A percentile compares a stretch with the other conserved stretches of the same genome.
phyloP scores from a whole-genome alignment of 2,888 invertebrate genomes.

The Notodonta ziczac region DNA sequence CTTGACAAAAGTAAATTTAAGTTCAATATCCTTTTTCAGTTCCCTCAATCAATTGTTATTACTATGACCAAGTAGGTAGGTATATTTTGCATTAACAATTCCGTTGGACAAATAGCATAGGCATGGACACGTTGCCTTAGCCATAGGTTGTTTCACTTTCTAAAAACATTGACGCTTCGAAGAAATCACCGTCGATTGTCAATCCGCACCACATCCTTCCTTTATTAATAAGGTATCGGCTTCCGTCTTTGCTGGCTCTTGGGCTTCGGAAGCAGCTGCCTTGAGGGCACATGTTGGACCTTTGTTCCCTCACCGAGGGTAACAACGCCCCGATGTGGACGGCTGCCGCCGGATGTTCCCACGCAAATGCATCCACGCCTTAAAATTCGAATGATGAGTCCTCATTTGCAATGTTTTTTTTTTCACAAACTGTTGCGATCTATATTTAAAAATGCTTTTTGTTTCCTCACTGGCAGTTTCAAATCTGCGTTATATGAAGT shows the following conservation, averaged over 20 bases:
- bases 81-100: not conserved
- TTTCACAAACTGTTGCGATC: not conserved
- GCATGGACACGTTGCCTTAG: not conserved
- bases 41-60: not conserved
- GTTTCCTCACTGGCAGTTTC: not conserved
- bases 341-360: slow-evolving; percentile 72
- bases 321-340: slow-evolving; percentile 24
- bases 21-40: too few relatives aligned
- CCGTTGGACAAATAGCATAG: not conserved
- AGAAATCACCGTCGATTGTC: slow-evolving; percentile 13
- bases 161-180: not conserved
- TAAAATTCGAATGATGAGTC: slow-evolving; percentile 24
- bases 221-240: slow-evolving; percentile 42
- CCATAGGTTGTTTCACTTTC: not conserved
- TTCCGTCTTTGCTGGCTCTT: slow-evolving; percentile 42
- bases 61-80: not conserved
- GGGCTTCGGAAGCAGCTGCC: slow-evolving; percentile 74
- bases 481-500: not conserved
- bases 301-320: slow-evolving; percentile 54
- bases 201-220: slow-evolving; percentile 63
- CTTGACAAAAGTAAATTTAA: too few relatives aligned
- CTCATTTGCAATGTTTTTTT: slow-evolving; percentile 28
- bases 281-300: slow-evolving; percentile 61
- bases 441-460: not conserved
- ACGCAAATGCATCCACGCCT: slow-evolving; percentile 58